These are phyloP conservation scores for Macrocentrus cingulum DNA, from an alignment of 1,140 invertebrate species.

Conservation along the genomic window DNA sequence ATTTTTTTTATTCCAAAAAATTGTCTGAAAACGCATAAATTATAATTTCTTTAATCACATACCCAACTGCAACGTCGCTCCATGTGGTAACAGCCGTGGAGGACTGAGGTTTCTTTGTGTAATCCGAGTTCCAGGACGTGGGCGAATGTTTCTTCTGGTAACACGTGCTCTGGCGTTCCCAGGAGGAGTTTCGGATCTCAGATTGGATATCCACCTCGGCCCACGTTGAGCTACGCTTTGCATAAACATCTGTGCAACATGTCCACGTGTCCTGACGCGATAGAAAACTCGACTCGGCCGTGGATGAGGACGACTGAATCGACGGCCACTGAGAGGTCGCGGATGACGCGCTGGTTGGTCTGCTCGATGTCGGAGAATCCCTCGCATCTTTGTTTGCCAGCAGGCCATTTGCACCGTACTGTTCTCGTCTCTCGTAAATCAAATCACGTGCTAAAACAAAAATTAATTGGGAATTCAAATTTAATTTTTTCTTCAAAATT, in stretches of 20 bases:
- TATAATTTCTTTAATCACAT: no score
- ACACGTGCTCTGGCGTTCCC: slow-evolving; percentile 43
- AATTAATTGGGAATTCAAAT: not conserved
- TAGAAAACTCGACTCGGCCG: slow-evolving; percentile 30
- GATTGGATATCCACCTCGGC: slow-evolving; percentile 47
- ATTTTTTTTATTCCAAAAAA: no score
- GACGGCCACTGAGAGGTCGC: slow-evolving; percentile 45
- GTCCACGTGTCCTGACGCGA: slow-evolving; percentile 41
- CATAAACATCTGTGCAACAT: slow-evolving; percentile 28
- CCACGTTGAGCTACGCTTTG: slow-evolving; percentile 43
- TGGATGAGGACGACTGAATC: slow-evolving; percentile 29
- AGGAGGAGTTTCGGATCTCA: slow-evolving; percentile 40
- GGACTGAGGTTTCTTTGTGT: slow-evolving; percentile 40
- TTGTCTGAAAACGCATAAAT: no score
- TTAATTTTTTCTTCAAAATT: not conserved
- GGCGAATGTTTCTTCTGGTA: slow-evolving; percentile 46
- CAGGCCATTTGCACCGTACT: slow-evolving; percentile 31
- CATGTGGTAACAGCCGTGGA: slow-evolving; percentile 36
- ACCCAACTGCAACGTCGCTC: slow-evolving; percentile 45
- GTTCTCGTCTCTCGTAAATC: slow-evolving; percentile 41
- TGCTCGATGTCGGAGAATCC: slow-evolving; percentile 38
- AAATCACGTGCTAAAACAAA: slow-evolving; percentile 34
- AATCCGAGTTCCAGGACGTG: slow-evolving; percentile 45
- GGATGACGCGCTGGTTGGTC: slow-evolving; percentile 42
- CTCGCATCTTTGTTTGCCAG: slow-evolving; percentile 30